Conservation (phyloP, 2,888 invertebrate genomes). For the Tolmerus cingulatus region DNA sequence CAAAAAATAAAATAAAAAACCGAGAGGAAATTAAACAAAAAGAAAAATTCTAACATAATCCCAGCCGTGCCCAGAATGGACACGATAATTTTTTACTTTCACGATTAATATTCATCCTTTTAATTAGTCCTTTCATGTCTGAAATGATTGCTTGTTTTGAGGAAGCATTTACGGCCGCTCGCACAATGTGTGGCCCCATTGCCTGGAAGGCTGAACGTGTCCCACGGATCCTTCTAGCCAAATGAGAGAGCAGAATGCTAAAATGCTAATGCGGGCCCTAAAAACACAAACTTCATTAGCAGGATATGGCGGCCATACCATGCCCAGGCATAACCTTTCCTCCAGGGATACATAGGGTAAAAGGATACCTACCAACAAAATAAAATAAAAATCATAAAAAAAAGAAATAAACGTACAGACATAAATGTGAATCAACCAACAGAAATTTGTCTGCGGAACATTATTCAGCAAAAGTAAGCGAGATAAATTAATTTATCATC, state of each 20-base stretch:
- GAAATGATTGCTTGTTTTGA: conserved; percentile 48
- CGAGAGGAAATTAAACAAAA: conserved; percentile 12
- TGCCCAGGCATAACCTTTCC: not conserved
- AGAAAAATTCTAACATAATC: conserved; percentile 38
- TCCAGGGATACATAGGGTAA: not conserved
- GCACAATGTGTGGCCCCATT: not conserved
- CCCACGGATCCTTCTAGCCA: not conserved
- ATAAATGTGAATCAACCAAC: not conserved
- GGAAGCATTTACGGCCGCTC: conserved; percentile 21
- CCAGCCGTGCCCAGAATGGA: conserved; percentile 33
- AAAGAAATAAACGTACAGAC: not conserved
- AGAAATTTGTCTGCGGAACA: not conserved
- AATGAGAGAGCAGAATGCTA: conserved; percentile 36
- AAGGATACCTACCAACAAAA: not conserved
- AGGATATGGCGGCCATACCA: not conserved
- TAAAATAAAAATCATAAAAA: not conserved
- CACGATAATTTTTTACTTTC: conserved; percentile 47
- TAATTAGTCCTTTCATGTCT: conserved; percentile 49
- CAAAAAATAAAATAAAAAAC: not conserved
- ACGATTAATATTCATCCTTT: conserved; percentile 49
- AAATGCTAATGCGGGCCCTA: conserved; percentile 30
- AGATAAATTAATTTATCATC: conserved; percentile 21
- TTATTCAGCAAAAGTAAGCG: conserved; percentile 28
- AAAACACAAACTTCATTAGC: conserved; percentile 31
- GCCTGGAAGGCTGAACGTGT: not conserved